Evolutionary conservation across 2,797 vertebrate species (phyloP).

Genomic region (Muraenolepis orangiensis): DNA sequence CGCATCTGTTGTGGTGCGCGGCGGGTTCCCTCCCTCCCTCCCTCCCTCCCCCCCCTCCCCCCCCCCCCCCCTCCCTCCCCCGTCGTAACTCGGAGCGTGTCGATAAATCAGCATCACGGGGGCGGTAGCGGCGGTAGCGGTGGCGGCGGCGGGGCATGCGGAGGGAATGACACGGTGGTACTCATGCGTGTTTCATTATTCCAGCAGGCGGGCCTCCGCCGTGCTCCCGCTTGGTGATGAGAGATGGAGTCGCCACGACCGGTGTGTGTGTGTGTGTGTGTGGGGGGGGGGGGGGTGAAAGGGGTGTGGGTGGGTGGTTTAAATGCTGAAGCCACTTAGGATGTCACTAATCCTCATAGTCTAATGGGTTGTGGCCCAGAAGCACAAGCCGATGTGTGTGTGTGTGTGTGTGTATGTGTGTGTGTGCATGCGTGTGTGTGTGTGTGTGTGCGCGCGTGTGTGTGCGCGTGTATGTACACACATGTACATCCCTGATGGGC

Average conservation of each 20-base stretch:
- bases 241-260: slow-evolving; percentile 5
- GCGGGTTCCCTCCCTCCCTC: slow-evolving; percentile 56
- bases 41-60: slow-evolving; percentile 55
- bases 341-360: slow-evolving; percentile 45
- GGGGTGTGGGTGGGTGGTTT: slow-evolving; percentile 60
- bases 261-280: no score
- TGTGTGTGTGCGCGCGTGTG: no score
- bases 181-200: slow-evolving; percentile 68
- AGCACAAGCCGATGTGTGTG: slow-evolving; percentile 24
- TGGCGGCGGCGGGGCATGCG: slow-evolving; percentile 64
- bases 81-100: slow-evolving; percentile 59
- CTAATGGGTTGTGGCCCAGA: slow-evolving; percentile 48
- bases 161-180: slow-evolving; percentile 65
- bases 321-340: slow-evolving; percentile 60
- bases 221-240: slow-evolving; percentile 36
- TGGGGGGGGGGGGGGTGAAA: slow-evolving; percentile 39
- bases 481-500: no score
- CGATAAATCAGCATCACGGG: slow-evolving; percentile 68
- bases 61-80: slow-evolving; percentile 60
- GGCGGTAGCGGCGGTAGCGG: no score
- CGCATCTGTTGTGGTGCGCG: slow-evolving; percentile 65
- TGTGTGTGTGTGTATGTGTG: slow-evolving; percentile 10
- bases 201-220: slow-evolving; percentile 45
- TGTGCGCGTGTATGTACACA: neutral
- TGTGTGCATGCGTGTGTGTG: neutral